Percentiles rank a stretch among this genome's conserved stretches.
These are phyloP conservation scores for Amphilophus citrinellus DNA, from an alignment of 2,113 vertebrate species.

Conservation along the genomic window DNA sequence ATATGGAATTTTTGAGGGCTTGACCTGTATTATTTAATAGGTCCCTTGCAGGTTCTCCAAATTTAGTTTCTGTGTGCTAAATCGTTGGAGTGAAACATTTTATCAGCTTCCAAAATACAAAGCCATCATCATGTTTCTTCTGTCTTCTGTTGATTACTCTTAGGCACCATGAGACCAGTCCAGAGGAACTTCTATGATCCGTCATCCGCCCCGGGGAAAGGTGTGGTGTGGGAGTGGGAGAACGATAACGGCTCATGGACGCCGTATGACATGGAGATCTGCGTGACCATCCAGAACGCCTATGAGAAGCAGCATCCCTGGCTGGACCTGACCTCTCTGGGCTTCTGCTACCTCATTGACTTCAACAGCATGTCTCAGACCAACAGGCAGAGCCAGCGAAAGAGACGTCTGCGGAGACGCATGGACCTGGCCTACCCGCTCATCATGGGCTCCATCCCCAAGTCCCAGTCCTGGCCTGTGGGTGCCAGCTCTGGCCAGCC, in stretches of 20 bases:
- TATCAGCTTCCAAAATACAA: background rate
- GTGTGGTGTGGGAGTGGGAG: constrained; percentile 99
- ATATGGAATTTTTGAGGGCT: background rate
- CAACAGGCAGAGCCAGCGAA: constrained; percentile 93
- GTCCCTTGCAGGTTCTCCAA: background rate
- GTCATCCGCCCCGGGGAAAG: constrained; percentile 94
- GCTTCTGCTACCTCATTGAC: constrained; percentile 97
- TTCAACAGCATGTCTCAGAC: constrained; percentile 98
- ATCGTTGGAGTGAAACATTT: background rate
- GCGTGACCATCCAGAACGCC: constrained; percentile 97
- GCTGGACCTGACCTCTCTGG: constrained; percentile 95
- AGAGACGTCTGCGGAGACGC: constrained; percentile 90
- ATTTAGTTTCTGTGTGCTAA: background rate
- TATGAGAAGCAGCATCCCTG: constrained; percentile 99
- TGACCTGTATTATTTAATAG: background rate
- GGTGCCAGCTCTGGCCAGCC: constrained; percentile 91
- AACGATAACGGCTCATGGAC: constrained; percentile 94
- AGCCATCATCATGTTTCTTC: background rate
- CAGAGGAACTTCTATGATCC: constrained; percentile 97
- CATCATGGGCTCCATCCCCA: constrained; percentile 96
- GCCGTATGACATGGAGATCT: constrained; percentile 96
- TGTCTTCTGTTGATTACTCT: constrained; percentile 25
- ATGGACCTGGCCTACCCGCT: constrained; percentile 97
- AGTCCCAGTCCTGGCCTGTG: constrained; percentile 97
- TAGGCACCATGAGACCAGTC: constrained; percentile 95